phyloP scores from a whole-genome alignment of 1,140 invertebrate species.

The Dendroctonus valens region DNA sequence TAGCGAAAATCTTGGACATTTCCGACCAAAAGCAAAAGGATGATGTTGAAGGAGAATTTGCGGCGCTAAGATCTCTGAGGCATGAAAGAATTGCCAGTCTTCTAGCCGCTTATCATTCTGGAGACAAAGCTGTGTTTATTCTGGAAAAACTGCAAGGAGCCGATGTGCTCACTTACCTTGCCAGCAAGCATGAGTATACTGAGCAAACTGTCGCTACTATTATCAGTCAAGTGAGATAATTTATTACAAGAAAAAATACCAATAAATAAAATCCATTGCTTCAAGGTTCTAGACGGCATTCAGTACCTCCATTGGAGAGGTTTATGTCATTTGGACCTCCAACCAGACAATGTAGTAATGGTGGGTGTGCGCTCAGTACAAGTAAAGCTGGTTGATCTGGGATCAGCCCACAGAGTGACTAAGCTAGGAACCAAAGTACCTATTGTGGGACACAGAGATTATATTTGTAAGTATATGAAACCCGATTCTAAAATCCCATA shows the following conservation, averaged over 20 bases:
- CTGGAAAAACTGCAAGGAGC: constrained; percentile 88
- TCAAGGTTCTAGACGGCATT: constrained; percentile 75
- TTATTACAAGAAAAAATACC: not conserved
- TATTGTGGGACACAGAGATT: constrained; percentile 67
- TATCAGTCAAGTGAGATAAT: constrained; percentile 63
- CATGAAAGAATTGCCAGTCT: constrained; percentile 83
- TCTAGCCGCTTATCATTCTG: constrained; percentile 68
- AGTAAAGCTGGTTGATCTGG: constrained; percentile 92
- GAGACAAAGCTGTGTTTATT: constrained; percentile 69
- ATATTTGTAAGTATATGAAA: constrained; percentile 58
- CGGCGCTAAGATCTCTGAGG: constrained; percentile 73
- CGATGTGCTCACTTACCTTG: constrained; percentile 86
- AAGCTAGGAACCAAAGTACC: constrained; percentile 74
- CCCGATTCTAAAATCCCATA: not conserved
- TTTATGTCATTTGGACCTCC: constrained; percentile 88
- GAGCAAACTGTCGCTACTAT: constrained; percentile 88
- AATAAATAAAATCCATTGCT: constrained; percentile 6
- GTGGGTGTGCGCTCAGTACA: constrained; percentile 79
- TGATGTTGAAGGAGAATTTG: constrained; percentile 74
- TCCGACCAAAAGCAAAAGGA: constrained; percentile 64
- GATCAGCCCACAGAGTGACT: constrained; percentile 75
- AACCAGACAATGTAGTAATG: constrained; percentile 97
- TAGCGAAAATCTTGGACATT: constrained; percentile 75
- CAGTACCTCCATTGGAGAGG: constrained; percentile 93
- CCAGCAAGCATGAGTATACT: constrained; percentile 81